Percentiles rank a stretch among this genome's conserved stretches.
These are phyloP conservation scores for Ashinkailepas kermadecensis DNA, from an alignment of 2,888 invertebrate species.

Conservation along the genomic window DNA sequence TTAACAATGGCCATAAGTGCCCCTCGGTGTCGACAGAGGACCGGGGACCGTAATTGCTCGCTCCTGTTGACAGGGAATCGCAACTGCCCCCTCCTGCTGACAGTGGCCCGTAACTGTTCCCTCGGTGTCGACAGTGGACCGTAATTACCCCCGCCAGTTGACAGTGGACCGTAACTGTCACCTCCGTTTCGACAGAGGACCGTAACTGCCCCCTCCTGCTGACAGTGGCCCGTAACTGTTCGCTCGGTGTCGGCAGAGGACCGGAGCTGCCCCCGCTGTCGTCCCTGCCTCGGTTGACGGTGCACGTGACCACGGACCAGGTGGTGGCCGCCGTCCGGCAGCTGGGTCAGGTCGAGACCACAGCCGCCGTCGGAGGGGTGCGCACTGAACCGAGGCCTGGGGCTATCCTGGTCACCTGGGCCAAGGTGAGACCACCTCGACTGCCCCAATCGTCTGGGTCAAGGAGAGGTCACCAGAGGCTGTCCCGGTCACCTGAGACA, in stretches of 20 bases:
- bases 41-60: too few species aligned
- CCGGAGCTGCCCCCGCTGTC: not conserved
- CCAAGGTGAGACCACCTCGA: not conserved
- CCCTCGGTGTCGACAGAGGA: not conserved
- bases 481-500: not conserved
- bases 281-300: not conserved
- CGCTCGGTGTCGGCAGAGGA: not conserved
- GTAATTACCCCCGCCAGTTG: too few species aligned
- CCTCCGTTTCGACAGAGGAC: too few species aligned
- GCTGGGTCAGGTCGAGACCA: not conserved
- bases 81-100: too few species aligned
- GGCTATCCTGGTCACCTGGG: not conserved
- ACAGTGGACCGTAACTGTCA: too few species aligned
- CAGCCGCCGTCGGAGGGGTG: not conserved
- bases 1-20: not conserved
- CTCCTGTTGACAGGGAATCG: too few species aligned
- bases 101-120: too few species aligned
- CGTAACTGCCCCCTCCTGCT: too few species aligned
- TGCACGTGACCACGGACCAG: not conserved
- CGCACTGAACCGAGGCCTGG: not conserved
- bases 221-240: too few species aligned
- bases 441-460: not conserved
- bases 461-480: not conserved
- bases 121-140: too few species aligned
- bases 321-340: not conserved